Evolutionary conservation across 2,113 vertebrate species (phyloP).

Genomic region (Formicarius rufipectus): DNA sequence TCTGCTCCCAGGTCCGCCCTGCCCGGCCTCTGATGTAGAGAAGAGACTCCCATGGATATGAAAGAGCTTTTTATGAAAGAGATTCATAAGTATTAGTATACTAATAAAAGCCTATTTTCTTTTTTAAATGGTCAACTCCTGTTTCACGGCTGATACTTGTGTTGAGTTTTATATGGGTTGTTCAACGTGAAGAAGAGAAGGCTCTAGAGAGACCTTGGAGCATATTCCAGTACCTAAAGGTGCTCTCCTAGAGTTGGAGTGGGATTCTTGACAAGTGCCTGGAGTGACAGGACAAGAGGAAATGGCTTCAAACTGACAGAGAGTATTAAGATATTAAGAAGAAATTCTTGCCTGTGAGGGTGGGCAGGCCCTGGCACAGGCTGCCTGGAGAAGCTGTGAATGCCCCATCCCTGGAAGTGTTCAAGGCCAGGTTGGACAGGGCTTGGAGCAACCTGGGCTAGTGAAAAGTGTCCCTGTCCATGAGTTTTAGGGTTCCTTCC

Average conservation of each 20-base stretch:
- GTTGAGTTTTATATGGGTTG: not conserved
- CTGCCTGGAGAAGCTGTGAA: not conserved
- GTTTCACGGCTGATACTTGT: not conserved
- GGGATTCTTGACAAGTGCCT: not conserved
- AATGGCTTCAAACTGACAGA: not conserved
- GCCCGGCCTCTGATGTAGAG: not conserved
- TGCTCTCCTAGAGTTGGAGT: not conserved
- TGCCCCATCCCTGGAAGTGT: not conserved
- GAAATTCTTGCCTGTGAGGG: not conserved
- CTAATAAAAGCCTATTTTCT: not conserved
- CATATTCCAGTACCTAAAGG: not conserved
- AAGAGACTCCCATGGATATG: not conserved
- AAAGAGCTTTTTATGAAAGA: not conserved
- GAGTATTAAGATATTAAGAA: not conserved
- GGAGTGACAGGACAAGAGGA: not conserved
- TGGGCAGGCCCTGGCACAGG: not conserved
- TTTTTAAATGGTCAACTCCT: not conserved
- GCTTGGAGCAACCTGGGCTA: not conserved
- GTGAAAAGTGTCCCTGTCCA: not conserved
- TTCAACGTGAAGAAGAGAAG: not conserved
- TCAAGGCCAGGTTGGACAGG: not conserved
- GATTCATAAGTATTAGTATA: fast-evolving
- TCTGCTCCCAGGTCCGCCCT: conserved; percentile 43
- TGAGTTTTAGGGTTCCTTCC: not conserved
- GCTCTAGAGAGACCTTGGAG: not conserved